Conservation (phyloP, 2,888 invertebrate genomes). For the Eristalinus aeneus region DNA sequence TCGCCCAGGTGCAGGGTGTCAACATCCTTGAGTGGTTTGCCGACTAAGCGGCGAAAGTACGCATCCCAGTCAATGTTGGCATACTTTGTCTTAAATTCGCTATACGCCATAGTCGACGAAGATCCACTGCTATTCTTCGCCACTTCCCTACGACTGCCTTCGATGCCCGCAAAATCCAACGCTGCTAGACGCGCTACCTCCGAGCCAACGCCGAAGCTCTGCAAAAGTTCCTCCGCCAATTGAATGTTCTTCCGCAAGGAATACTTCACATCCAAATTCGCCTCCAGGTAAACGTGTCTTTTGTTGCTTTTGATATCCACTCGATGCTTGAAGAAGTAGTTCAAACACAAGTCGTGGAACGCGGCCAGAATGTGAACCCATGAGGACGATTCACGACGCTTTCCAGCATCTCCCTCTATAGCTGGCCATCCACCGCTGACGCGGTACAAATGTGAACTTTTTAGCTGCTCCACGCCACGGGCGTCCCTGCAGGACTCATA, state of each 20-base stretch:
- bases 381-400: conserved; percentile 72
- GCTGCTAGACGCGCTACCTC: conserved; percentile 76
- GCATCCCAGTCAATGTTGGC: conserved; percentile 76
- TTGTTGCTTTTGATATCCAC: conserved; percentile 77
- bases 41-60: conserved; percentile 76
- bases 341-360: conserved; percentile 77
- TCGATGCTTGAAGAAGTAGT: conserved; percentile 76
- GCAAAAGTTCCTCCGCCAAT: conserved; percentile 75
- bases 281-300: conserved; percentile 74
- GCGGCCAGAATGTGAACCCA: conserved; percentile 76
- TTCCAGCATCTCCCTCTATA: conserved; percentile 72
- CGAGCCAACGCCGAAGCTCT: conserved; percentile 74
- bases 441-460: conserved; percentile 75
- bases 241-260: conserved; percentile 77
- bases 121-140: conserved; percentile 62
- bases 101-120: conserved; percentile 72
- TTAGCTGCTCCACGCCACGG: conserved; percentile 75
- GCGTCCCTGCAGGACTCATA: conserved; percentile 75
- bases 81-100: conserved; percentile 73
- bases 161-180: conserved; percentile 77
- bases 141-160: conserved; percentile 76
- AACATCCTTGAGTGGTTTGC: conserved; percentile 74
- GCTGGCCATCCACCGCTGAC: conserved; percentile 79
- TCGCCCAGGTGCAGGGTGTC: conserved; percentile 75
- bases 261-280: conserved; percentile 73